phyloP scores from a whole-genome alignment of 2,113 vertebrate species.

The Lichenostomus cassidix region DNA sequence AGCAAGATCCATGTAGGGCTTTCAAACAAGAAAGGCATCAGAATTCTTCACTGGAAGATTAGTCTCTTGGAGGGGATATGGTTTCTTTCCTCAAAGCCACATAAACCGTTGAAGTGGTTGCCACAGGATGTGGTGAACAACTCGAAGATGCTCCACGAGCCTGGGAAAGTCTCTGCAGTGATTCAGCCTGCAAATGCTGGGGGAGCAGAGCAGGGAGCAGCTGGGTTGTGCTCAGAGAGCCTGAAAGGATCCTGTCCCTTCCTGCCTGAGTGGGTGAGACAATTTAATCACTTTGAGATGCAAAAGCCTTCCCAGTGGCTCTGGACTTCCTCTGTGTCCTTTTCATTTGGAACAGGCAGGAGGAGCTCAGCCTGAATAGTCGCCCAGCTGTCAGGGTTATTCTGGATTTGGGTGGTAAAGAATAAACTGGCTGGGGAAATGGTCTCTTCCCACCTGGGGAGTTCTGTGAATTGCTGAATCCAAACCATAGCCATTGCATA shows the following conservation, averaged over 20 bases:
- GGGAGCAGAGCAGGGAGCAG: not conserved
- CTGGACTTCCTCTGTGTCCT: not conserved
- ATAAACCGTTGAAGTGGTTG: not conserved
- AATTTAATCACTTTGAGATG: not conserved
- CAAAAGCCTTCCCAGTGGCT: not conserved
- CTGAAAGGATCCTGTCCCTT: not conserved
- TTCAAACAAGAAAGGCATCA: not conserved
- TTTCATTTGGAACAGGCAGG: not conserved
- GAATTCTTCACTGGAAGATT: not conserved
- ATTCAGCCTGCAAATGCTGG: not conserved
- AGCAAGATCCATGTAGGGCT: not conserved
- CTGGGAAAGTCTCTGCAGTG: not conserved
- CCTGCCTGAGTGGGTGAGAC: not conserved
- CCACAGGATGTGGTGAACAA: not conserved
- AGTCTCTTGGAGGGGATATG: not conserved
- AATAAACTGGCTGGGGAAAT: not conserved
- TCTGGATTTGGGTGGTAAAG: not conserved
- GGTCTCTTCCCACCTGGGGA: not conserved
- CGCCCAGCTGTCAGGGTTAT: not conserved
- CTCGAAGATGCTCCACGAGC: not conserved
- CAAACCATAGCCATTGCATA: not conserved
- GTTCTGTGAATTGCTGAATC: not conserved
- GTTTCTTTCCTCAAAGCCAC: not conserved
- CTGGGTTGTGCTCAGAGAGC: not conserved
- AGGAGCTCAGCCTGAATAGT: not conserved